Conservation (phyloP, 1,140 invertebrate species). For the Drosophila setifemur region DNA sequence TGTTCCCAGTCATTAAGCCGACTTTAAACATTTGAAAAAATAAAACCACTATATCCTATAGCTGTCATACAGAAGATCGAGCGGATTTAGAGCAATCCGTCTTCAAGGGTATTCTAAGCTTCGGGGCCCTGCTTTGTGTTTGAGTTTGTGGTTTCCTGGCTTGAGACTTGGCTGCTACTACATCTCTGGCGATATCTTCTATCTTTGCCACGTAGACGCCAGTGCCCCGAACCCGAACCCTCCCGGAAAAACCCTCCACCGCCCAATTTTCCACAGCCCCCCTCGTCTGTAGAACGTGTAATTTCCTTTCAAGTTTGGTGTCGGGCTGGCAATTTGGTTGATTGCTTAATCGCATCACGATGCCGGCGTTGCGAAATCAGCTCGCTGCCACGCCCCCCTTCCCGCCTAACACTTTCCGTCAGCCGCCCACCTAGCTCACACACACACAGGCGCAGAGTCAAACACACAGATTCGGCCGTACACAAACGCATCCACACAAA, state of each 20-base stretch:
- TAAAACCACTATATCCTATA: no score
- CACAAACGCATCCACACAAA: conserved; percentile 53
- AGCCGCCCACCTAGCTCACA: neutral
- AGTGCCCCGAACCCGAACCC: neutral
- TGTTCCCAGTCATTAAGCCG: neutral
- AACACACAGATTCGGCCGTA: neutral
- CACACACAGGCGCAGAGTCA: neutral
- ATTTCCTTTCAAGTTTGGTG: conserved; percentile 79
- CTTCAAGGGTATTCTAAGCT: no score
- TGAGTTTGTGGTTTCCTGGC: conserved; percentile 27
- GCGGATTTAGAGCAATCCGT: no score
- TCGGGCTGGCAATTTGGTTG: conserved; percentile 78
- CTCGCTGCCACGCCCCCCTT: conserved; percentile 45
- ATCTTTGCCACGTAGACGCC: conserved; percentile 41
- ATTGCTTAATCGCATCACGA: conserved; percentile 80
- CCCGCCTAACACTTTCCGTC: conserved; percentile 21
- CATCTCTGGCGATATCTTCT: conserved; percentile 30
- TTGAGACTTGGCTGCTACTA: conserved; percentile 5
- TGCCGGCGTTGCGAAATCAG: conserved; percentile 58
- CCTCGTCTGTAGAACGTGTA: conserved; percentile 39
- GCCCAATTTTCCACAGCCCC: no score
- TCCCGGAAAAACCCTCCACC: neutral
- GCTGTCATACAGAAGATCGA: no score
- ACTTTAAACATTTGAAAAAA: no score
- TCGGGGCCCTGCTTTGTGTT: no score